Evolutionary conservation across 2,113 vertebrate genomes (phyloP).

Genomic region (Steatornis caripensis): DNA sequence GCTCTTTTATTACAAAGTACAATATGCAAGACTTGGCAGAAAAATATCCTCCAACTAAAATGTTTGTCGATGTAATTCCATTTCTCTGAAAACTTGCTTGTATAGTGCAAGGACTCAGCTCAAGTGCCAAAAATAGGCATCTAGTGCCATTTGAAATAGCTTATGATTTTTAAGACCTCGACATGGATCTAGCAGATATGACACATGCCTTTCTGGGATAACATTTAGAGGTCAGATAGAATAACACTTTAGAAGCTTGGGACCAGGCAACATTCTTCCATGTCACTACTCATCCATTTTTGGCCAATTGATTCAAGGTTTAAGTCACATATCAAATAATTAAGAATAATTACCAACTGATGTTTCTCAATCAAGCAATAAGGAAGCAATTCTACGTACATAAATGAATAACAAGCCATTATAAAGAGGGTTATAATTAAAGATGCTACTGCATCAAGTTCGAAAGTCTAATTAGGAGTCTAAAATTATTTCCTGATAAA

Average conservation of each 20-base stretch:
- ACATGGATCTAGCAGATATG: not conserved
- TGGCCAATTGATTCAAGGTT: not conserved
- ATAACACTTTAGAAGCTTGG: not conserved
- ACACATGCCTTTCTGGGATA: not conserved
- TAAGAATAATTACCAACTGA: constrained; percentile 21
- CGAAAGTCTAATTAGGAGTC: constrained; percentile 23
- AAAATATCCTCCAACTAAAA: not conserved
- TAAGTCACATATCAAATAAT: constrained; percentile 4
- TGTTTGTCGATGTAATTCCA: not conserved
- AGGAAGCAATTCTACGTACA: constrained; percentile 26
- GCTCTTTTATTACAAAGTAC: not conserved
- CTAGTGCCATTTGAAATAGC: not conserved
- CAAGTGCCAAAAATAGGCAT: not conserved
- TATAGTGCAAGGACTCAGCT: not conserved
- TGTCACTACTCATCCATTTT: not conserved
- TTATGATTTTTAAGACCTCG: not conserved
- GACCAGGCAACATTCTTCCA: not conserved
- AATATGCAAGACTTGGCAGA: not conserved
- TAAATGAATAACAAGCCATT: constrained; percentile 29
- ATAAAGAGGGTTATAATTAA: constrained; percentile 33
- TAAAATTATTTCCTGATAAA: constrained; percentile 51
- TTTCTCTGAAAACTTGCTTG: not conserved
- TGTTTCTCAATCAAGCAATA: constrained; percentile 25
- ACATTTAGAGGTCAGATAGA: not conserved
- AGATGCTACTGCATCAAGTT: constrained; percentile 11